Conservation (phyloP, 37 sponge, comb jelly and placozoan genomes). For the Axinella damicornis region DNA sequence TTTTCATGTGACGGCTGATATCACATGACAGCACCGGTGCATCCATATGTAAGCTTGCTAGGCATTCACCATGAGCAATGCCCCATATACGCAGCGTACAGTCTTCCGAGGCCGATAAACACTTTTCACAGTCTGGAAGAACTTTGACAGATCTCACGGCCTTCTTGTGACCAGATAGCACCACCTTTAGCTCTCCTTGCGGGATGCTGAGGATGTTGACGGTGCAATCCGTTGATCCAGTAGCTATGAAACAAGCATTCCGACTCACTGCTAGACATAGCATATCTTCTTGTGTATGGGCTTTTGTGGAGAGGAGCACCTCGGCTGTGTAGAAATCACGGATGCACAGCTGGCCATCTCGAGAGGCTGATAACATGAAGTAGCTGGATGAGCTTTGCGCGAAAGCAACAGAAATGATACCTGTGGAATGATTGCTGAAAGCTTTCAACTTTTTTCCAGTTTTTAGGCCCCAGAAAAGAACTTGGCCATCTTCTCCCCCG, state of each 20-base stretch:
- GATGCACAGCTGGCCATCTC: conserved; percentile 41
- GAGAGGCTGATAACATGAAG: conserved; percentile 50
- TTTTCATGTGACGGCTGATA: background rate
- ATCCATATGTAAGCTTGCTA: conserved; percentile 44
- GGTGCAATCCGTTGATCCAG: conserved; percentile 21
- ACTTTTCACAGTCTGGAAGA: conserved; percentile 10
- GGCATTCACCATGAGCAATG: conserved; percentile 1
- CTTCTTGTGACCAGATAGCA: conserved; percentile 62
- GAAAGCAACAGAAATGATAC: conserved; percentile 58
- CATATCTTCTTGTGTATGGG: conserved; percentile 14
- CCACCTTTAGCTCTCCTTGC: conserved; percentile 2
- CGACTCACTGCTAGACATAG: conserved; percentile 13
- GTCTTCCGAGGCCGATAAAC: conserved; percentile 43
- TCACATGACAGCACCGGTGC: conserved; percentile 15
- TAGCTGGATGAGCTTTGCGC: background rate
- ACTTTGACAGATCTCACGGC: conserved; percentile 34
- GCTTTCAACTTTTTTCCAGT: conserved; percentile 54
- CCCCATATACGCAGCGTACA: conserved; percentile 29
- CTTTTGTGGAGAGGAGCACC: background rate
- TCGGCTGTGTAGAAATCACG: conserved; percentile 52
- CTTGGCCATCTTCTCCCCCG: conserved; percentile 48
- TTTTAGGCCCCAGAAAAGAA: conserved; percentile 61
- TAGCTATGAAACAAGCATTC: conserved; percentile 15
- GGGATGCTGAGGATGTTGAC: conserved; percentile 15
- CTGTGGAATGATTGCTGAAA: conserved; percentile 41